These are phyloP conservation scores for Tamias sibiricus DNA, from an alignment of 2,113 vertebrate species.

Conservation along the genomic window DNA sequence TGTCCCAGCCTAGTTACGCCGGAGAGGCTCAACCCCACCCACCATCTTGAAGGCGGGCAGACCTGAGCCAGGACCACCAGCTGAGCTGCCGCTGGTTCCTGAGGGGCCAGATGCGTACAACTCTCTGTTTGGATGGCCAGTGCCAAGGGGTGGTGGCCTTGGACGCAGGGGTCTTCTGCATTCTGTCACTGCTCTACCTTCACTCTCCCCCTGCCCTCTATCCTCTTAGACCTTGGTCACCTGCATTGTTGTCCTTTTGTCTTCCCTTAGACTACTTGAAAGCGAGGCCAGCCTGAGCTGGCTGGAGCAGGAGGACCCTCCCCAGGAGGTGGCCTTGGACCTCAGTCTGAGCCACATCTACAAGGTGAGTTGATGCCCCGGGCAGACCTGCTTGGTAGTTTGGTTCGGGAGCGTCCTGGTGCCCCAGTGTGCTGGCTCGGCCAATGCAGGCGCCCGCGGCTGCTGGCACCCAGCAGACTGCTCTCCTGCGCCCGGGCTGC, in stretches of 20 bases:
- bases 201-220: too few species aligned
- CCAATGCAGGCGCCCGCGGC: neutral
- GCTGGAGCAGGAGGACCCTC: neutral
- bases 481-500: too few species aligned
- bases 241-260: neutral
- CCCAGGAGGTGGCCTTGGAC: constrained; percentile 46
- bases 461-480: too few species aligned
- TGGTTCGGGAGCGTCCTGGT: too few species aligned
- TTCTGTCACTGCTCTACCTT: neutral
- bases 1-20: neutral
- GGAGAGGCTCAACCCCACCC: neutral
- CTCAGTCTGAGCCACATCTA: constrained; percentile 68
- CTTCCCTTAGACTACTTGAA: neutral
- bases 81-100: neutral
- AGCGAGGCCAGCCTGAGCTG: neutral
- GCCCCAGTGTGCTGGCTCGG: neutral
- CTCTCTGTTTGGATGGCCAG: too few species aligned
- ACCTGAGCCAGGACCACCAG: neutral
- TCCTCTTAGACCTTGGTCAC: neutral
- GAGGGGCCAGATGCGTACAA: too few species aligned
- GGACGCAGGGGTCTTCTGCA: too few species aligned
- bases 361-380: constrained; percentile 75
- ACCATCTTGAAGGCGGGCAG: neutral
- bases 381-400: neutral
- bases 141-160: too few species aligned